Evolutionary conservation across 1,140 invertebrate species (phyloP), one percentile per base, ranked within the genome.

Genomic region (Pseudomyrmex concolor): DNA sequence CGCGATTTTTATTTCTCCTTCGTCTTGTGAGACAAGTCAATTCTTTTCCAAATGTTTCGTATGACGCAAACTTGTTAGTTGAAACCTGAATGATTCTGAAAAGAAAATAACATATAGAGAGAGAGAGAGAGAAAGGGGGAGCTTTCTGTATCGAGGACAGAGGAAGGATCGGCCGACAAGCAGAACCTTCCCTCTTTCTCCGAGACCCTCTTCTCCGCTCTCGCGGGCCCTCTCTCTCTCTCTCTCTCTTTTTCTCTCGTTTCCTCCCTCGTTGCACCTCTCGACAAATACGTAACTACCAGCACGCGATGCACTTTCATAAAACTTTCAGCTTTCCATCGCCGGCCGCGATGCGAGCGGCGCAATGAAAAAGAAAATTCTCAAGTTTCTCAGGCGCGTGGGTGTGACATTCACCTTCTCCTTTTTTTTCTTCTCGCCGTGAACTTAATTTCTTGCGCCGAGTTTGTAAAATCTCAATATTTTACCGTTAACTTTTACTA

Each of bases 281-380:
- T 62, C 78, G 68, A 82, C 76, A 85, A 86, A 88, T 84, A 87
- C 84, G 86, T 89, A 92, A 91, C 89, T 72, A 85, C 83, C 84
- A 68, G 63, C 91, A 91, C 89, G 91, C 91, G 91, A 92, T 92
- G 91, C 91, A 92, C 91, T 92, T 92, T 92, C 92, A 90, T 91
- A 87, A 92, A 92, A 93, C 91, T 92, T 93, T 93, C 92, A 91
- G 92, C 91, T 93, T 92, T 91, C 90, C 90, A 92, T 91, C 87
- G 34, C 34, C 34, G 90, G 85, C 78, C 85, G 84, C 82, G 76
- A 90, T 86, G 84, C 73, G 66, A 78, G 74, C 54, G 4, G 55
- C 13, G 72, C 34, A 85, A 78, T 85, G 72, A 77, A 87, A 88
- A 91, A 88, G 81, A 84, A 89, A 78, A 66, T 50, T 19, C 62